A percentile compares a stretch with the other conserved stretches of the same genome.
phyloP scores from a whole-genome alignment of 64 coral and sea anemone genomes.

The Exaiptasia diaphana region DNA sequence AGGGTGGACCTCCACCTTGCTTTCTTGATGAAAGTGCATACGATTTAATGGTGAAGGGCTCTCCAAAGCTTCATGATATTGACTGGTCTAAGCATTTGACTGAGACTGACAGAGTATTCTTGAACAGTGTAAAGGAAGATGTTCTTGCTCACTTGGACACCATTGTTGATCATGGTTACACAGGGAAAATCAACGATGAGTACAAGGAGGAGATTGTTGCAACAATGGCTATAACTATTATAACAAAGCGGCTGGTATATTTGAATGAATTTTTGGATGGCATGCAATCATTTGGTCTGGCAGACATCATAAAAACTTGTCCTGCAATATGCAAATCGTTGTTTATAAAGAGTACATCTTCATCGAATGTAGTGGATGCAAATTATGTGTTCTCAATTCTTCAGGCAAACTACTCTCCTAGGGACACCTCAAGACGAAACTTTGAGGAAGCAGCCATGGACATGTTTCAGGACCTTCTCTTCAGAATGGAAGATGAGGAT shows the following conservation, averaged over 20 bases:
- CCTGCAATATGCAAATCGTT: neutral
- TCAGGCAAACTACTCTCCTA: slow-evolving; percentile 33
- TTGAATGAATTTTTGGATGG: slow-evolving; percentile 53
- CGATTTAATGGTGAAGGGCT: neutral
- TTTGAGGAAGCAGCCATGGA: slow-evolving; percentile 63
- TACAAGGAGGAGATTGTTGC: slow-evolving; percentile 22
- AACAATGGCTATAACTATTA: slow-evolving; percentile 29
- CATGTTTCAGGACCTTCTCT: slow-evolving; percentile 59
- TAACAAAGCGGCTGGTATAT: slow-evolving; percentile 17
- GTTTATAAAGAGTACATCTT: neutral
- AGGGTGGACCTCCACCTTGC: slow-evolving; percentile 40
- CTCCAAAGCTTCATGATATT: neutral
- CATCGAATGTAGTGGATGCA: slow-evolving; percentile 38
- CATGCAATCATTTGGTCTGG: slow-evolving; percentile 25
- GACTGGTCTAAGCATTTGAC: slow-evolving; percentile 32
- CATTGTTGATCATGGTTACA: slow-evolving; percentile 60
- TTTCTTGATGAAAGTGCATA: slow-evolving; percentile 41
- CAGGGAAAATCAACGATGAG: slow-evolving; percentile 13
- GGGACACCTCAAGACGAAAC: slow-evolving; percentile 40
- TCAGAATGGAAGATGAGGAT: slow-evolving; percentile 32
- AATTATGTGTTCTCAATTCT: slow-evolving; percentile 60
- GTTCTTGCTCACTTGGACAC: slow-evolving; percentile 21
- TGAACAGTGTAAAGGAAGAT: neutral
- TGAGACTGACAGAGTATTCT: neutral
- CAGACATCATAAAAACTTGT: neutral